phyloP scores from a whole-genome alignment of 2,797 vertebrate species.

The Varecia variegata region DNA sequence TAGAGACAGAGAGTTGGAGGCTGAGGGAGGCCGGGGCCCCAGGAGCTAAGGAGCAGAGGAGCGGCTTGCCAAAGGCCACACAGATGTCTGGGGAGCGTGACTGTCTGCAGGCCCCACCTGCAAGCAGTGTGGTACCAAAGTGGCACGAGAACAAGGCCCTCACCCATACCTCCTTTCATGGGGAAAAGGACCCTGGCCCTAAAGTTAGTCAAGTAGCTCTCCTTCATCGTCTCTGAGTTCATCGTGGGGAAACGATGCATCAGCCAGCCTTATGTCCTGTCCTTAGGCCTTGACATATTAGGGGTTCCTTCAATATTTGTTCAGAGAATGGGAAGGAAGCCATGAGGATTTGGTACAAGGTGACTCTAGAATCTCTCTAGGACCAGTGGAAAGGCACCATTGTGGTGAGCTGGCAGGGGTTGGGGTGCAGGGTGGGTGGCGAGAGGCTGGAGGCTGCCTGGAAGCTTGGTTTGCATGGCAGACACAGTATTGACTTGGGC shows the following conservation, averaged over 20 bases:
- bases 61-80: background rate
- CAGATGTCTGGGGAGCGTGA: background rate
- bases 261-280: background rate
- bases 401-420: background rate
- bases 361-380: background rate
- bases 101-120: background rate
- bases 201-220: background rate
- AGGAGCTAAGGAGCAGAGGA: background rate
- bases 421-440: background rate
- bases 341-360: background rate
- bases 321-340: background rate
- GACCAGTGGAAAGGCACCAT: background rate
- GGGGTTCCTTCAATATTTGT: background rate
- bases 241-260: background rate
- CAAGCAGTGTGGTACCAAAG: background rate
- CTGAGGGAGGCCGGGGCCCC: background rate
- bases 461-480: background rate
- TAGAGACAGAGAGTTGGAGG: background rate
- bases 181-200: background rate
- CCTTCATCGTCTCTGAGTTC: background rate
- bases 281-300: background rate
- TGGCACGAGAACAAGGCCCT: background rate
- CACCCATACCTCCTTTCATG: accelerated
- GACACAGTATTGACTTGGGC: background rate
- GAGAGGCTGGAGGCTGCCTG: background rate